Conservation (phyloP, 2,797 vertebrate genomes). For the Rhyacichthys aspro region DNA sequence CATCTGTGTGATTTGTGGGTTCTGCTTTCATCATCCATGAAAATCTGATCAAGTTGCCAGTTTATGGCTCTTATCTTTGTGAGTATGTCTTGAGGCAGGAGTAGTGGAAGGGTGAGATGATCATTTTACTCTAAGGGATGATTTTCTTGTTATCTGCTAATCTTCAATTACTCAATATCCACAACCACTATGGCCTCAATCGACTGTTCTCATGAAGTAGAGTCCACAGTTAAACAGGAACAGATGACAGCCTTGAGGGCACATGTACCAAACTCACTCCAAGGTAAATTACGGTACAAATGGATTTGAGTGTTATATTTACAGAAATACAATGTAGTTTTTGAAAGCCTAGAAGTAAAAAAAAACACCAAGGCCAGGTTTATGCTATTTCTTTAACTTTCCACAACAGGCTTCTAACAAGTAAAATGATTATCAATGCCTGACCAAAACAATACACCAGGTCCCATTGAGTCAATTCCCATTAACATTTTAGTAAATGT, state of each 20-base stretch:
- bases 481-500: conserved; percentile 49
- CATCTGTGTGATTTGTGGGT: conserved; percentile 33
- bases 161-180: conserved; percentile 77
- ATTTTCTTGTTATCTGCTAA: conserved; percentile 73
- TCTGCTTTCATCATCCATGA: conserved; percentile 31
- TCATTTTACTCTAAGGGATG: conserved; percentile 58
- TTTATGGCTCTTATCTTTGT: conserved; percentile 54
- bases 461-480: conserved; percentile 30
- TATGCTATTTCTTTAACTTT: conserved; percentile 19
- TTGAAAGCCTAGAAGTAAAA: no score
- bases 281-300: conserved; percentile 4
- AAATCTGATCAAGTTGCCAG: conserved; percentile 46
- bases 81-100: conserved; percentile 39
- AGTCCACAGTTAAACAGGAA: conserved; percentile 68
- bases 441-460: conserved; percentile 33
- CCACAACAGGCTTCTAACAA: background rate
- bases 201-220: conserved; percentile 67
- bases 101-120: conserved; percentile 16
- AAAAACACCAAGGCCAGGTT: no score
- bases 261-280: conserved; percentile 17
- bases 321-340: conserved; percentile 7
- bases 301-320: conserved; percentile 14
- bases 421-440: conserved; percentile 27
- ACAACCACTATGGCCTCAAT: conserved; percentile 72
- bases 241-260: conserved; percentile 69